Base-by-base conservation (phyloP, 2,888 invertebrate genomes). In the Agrotis exclamationis region DNA sequence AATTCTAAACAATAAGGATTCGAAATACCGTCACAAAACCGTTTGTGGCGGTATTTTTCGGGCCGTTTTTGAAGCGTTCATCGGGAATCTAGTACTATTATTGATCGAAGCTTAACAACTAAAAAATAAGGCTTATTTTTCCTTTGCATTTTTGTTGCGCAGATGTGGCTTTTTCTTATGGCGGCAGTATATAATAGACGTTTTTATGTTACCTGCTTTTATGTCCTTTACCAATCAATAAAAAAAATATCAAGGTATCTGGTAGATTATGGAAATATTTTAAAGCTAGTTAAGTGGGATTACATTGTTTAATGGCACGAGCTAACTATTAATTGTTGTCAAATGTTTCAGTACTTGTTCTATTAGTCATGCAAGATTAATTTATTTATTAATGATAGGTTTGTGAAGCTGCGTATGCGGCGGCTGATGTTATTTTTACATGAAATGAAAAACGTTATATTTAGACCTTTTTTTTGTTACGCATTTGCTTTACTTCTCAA, bases 241-340 rank as follows among this genome's bases (percentile, higher is more conserved):
- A 28, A 53, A 50, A 64, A 33, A 28, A 57, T 54, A 62, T 33
- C 16, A 58, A 64, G 47, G 66, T 67, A 65, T 70, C 56, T 39
- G 28, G 66, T 78, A 74, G 82, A 82, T 69, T 70, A 57, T 47
- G 60, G 44, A 57, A 64, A 51, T 60, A 64, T 54, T 56, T 56
- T 84, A 77, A 77, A 83, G 76, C 84, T 83, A 70, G n/a, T 20
- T 70, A 74, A 64, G 81, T 82, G 70, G 78, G 77, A 59, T 60
- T 51, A 72, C 13, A 53, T 20, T 74, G 51, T 70, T 54, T 20
- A 67, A 78, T 83, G 82, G 76, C 81, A 83, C 83, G 60, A 39
- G 48, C 33, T 76, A 63, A 59, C 28, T 47, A 50, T 24, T 45
- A 63, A 53, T 67, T 57, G 33, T 65, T 16, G 54, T 67, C 53